A percentile compares a stretch with the other conserved stretches of the same genome.
These are phyloP conservation scores for Aphidius colemani DNA, from an alignment of 2,888 invertebrate genomes.

Conservation along the genomic window DNA sequence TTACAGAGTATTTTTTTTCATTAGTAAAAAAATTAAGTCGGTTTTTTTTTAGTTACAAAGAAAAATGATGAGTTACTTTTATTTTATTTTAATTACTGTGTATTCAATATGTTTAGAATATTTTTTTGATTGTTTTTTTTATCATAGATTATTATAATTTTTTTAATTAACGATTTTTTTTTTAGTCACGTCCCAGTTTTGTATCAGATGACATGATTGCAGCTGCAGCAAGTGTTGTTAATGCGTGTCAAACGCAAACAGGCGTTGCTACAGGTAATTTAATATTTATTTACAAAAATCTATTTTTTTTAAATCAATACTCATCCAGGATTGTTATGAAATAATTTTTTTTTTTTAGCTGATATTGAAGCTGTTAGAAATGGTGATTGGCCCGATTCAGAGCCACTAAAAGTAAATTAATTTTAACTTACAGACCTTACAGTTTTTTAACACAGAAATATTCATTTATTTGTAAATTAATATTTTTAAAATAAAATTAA, in stretches of 20 bases:
- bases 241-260: constrained; percentile 54
- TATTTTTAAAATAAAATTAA: no score
- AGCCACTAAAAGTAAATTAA: constrained; percentile 49
- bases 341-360: constrained; percentile 37
- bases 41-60: not conserved
- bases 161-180: constrained; percentile 28
- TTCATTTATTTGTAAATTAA: no score
- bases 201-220: constrained; percentile 55
- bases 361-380: constrained; percentile 55
- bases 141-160: constrained; percentile 10
- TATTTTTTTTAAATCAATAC: constrained; percentile 1
- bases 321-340: constrained; percentile 1
- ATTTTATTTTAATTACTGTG: not conserved
- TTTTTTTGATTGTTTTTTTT: no score
- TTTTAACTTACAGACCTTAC: constrained; percentile 3
- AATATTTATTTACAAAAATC: not conserved
- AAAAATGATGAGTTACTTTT: not conserved
- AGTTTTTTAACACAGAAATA: not conserved
- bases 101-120: no score
- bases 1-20: no score
- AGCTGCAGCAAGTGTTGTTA: constrained; percentile 52
- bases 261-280: constrained; percentile 51
- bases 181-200: constrained; percentile 51
- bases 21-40: not conserved
- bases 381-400: constrained; percentile 51